phyloP scores from a whole-genome alignment of 2,888 invertebrate genomes.

The Ormyrus nitidulus region DNA sequence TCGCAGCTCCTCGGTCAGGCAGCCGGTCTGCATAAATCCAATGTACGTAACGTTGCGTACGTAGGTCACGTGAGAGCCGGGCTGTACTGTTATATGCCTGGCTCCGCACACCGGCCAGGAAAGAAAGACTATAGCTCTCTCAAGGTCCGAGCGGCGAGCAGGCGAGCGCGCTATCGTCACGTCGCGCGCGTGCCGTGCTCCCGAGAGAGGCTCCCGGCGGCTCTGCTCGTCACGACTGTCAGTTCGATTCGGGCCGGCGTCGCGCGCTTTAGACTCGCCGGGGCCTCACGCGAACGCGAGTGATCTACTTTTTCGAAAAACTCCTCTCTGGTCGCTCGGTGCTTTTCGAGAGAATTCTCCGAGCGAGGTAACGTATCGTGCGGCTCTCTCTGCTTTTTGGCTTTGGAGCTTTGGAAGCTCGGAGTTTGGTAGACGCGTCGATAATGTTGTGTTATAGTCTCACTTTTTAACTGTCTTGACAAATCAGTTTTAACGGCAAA shows the following conservation, averaged over 20 bases:
- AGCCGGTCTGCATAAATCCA: no score
- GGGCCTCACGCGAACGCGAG: background rate
- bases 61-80: no score
- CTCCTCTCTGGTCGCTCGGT: no score
- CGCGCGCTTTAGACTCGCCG: no score
- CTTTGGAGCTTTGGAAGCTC: background rate
- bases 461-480: background rate
- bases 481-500: no score
- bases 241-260: conserved; percentile 34
- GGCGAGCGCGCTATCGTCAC: background rate
- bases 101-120: no score
- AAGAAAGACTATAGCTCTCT: background rate
- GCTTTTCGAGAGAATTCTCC: background rate
- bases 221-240: background rate
- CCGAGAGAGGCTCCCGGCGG: background rate
- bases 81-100: conserved; percentile 29
- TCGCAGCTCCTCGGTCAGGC: no score
- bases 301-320: background rate
- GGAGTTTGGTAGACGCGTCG: background rate
- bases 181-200: background rate
- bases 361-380: background rate
- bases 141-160: background rate
- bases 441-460: background rate
- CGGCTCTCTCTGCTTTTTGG: background rate
- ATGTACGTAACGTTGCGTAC: no score